These are phyloP conservation scores for Acleris emargana DNA, from an alignment of 2,888 invertebrate genomes.

Conservation along the genomic window DNA sequence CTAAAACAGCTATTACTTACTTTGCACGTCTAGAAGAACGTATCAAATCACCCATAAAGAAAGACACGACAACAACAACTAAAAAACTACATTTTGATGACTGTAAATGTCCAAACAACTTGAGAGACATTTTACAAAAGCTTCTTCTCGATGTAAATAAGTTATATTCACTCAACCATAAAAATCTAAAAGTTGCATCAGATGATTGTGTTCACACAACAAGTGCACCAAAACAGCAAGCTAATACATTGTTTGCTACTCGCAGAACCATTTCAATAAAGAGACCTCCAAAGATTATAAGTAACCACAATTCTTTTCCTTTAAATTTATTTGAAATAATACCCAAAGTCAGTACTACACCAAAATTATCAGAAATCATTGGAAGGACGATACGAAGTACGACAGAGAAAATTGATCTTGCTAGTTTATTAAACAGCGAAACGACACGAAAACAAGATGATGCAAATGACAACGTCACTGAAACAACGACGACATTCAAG, in stretches of 20 bases:
- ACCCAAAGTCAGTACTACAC: no score
- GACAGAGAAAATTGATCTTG: no score
- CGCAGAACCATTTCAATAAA: not conserved
- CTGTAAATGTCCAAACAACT: conserved; percentile 57
- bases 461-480: not conserved
- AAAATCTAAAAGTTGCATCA: not conserved
- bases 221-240: not conserved
- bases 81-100: conserved; percentile 21
- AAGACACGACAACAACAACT: conserved; percentile 14
- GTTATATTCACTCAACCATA: conserved; percentile 32
- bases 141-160: conserved; percentile 51
- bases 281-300: not conserved
- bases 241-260: not conserved
- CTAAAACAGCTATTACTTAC: conserved; percentile 29
- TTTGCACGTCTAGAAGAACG: conserved; percentile 5
- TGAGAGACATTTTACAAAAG: conserved; percentile 50
- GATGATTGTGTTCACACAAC: not conserved
- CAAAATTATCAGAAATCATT: no score
- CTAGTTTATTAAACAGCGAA: no score
- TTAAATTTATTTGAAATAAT: no score
- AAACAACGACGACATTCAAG: not conserved
- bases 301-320: no score
- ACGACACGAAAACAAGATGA: not conserved
- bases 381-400: no score
- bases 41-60: conserved; percentile 8